Conservation (phyloP, 35 echinoderm and acorn worm genomes). For the Amphiura filiformis region DNA sequence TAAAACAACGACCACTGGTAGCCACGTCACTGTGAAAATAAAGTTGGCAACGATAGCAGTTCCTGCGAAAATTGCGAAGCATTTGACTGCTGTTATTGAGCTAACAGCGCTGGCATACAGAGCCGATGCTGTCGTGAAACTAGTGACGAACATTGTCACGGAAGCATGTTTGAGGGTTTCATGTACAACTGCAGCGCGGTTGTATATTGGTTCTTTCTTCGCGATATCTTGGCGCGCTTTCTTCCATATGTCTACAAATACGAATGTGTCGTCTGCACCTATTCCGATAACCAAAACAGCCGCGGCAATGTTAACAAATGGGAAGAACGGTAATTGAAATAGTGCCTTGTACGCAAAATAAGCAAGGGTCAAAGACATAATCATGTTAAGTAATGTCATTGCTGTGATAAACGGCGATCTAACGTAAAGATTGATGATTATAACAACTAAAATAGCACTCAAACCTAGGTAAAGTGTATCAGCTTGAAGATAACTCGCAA, state of each 20-base stretch:
- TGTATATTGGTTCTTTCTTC: background rate
- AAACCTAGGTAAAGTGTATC: conserved; percentile 52
- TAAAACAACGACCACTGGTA: conserved; percentile 68
- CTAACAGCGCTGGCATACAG: conserved; percentile 54
- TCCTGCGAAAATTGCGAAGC: conserved; percentile 81
- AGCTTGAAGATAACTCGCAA: conserved; percentile 47
- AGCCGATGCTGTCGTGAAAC: conserved; percentile 75
- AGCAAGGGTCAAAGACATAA: conserved; percentile 70
- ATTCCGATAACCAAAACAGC: conserved; percentile 69
- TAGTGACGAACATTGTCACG: conserved; percentile 81
- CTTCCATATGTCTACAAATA: conserved; percentile 75
- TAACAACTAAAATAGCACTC: conserved; percentile 29
- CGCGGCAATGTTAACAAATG: conserved; percentile 72
- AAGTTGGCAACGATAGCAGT: conserved; percentile 68
- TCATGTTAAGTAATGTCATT: conserved; percentile 60
- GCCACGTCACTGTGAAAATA: conserved; percentile 73
- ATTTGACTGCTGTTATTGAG: conserved; percentile 55
- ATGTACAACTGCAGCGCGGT: conserved; percentile 22
- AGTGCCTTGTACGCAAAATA: conserved; percentile 69
- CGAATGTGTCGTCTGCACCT: conserved; percentile 92
- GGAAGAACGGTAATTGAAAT: conserved; percentile 70
- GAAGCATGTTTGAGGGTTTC: conserved; percentile 60
- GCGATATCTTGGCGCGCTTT: background rate
- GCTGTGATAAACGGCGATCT: conserved; percentile 63
- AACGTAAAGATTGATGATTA: conserved; percentile 68